Conservation (phyloP, 2,888 invertebrate genomes). For the Erebia epiphron region DNA sequence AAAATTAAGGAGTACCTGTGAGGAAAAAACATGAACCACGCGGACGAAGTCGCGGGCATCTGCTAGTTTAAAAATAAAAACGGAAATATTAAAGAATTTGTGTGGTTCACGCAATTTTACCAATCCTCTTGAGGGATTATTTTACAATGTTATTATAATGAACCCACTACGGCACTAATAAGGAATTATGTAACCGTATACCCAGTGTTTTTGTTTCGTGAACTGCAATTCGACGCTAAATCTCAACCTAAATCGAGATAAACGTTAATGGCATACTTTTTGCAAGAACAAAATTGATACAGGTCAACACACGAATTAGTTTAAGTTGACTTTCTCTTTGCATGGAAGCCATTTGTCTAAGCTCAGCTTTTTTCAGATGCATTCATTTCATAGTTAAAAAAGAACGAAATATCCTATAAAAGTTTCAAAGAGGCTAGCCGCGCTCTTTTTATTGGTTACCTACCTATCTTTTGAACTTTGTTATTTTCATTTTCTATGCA, state of each 20-base stretch:
- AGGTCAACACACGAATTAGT: slow-evolving; percentile 67
- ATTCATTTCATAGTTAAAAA: slow-evolving; percentile 24
- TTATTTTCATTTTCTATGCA: slow-evolving; percentile 9
- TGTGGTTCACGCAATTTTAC: too few species aligned
- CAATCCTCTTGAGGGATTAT: too few species aligned
- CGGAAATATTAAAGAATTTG: too few species aligned
- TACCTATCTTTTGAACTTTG: too few species aligned
- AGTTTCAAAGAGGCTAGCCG: background rate
- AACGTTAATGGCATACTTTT: slow-evolving; percentile 72
- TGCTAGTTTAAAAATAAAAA: too few species aligned
- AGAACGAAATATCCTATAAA: slow-evolving; percentile 17
- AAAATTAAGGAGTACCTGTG: too few species aligned
- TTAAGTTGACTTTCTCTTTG: slow-evolving; percentile 68
- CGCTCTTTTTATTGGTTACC: background rate
- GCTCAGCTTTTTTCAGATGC: slow-evolving; percentile 30
- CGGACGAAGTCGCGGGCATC: too few species aligned
- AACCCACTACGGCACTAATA: too few species aligned
- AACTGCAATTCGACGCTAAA: background rate
- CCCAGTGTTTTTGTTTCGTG: background rate
- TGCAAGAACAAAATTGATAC: slow-evolving; percentile 66
- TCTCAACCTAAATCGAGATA: slow-evolving; percentile 47
- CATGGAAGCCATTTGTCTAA: slow-evolving; percentile 32
- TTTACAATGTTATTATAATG: too few species aligned
- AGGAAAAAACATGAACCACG: too few species aligned
- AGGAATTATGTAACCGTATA: background rate